A percentile compares a stretch with the other conserved stretches of the same genome.
Evolutionary conservation across 2,888 invertebrate genomes (phyloP).

Genomic region (Lutraria lutraria): DNA sequence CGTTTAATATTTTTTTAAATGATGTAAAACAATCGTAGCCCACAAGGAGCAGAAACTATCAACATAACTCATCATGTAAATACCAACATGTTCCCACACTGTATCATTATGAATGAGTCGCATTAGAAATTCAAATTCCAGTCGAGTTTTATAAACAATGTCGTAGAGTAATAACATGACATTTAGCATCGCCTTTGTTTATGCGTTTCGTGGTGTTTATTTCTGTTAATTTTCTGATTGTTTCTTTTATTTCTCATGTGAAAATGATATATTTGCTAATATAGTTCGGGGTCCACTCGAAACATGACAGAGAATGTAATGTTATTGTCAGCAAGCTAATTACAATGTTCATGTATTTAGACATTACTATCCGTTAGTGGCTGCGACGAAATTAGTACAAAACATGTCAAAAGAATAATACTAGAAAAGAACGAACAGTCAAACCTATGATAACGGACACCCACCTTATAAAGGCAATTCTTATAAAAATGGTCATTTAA

Average conservation of each 20-base stretch:
- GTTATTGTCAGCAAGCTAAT: not conserved
- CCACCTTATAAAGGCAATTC: too few species aligned
- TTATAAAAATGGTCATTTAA: too few species aligned
- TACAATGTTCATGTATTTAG: not conserved
- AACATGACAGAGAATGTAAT: not conserved
- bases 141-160: slow-evolving; percentile 32
- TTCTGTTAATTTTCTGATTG: not conserved
- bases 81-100: slow-evolving; percentile 29
- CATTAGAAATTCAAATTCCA: slow-evolving; percentile 22
- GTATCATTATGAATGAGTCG: slow-evolving; percentile 26
- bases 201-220: not conserved
- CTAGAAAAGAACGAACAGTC: too few species aligned
- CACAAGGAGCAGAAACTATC: too few species aligned
- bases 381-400: too few species aligned
- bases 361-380: too few species aligned
- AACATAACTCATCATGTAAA: not conserved
- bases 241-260: slow-evolving; percentile 36
- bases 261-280: not conserved
- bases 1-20: too few species aligned
- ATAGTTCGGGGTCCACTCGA: not conserved
- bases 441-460: too few species aligned
- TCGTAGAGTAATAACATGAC: slow-evolving; percentile 30
- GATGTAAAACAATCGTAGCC: too few species aligned
- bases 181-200: slow-evolving; percentile 34
- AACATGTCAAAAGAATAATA: too few species aligned